Evolutionary conservation across 2,888 invertebrate genomes (phyloP).

Genomic region (Orthosia gracilis): DNA sequence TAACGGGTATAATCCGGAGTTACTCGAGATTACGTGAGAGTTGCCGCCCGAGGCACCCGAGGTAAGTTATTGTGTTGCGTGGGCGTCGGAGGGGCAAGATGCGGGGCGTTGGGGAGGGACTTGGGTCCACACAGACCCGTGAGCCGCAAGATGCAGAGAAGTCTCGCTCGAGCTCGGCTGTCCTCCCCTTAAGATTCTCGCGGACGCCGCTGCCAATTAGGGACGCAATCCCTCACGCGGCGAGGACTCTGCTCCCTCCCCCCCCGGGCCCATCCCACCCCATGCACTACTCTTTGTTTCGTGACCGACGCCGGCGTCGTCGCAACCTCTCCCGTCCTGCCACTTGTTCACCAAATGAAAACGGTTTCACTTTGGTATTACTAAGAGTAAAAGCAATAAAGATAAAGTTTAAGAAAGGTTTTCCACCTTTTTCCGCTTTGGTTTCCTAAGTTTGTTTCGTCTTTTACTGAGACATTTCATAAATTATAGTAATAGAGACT

Average conservation of each 20-base stretch:
- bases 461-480: slow-evolving; percentile 65
- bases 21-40: slow-evolving; percentile 89
- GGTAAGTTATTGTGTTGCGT: slow-evolving; percentile 88
- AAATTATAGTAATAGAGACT: slow-evolving; percentile 54
- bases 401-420: slow-evolving; percentile 81
- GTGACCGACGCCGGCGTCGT: slow-evolving; percentile 77
- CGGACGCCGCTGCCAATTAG: slow-evolving; percentile 91
- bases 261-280: slow-evolving; percentile 77
- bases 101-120: slow-evolving; percentile 40
- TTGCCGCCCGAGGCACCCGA: slow-evolving; percentile 85
- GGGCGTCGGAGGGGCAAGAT: slow-evolving; percentile 75
- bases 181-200: slow-evolving; percentile 91
- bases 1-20: slow-evolving; percentile 90
- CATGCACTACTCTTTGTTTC: slow-evolving; percentile 84
- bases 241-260: slow-evolving; percentile 72
- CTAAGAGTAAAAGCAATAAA: slow-evolving; percentile 81
- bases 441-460: slow-evolving; percentile 72
- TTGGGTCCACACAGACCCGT: slow-evolving; percentile 76
- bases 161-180: slow-evolving; percentile 85
- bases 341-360: slow-evolving; percentile 88
- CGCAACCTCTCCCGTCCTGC: slow-evolving; percentile 80
- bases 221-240: slow-evolving; percentile 91
- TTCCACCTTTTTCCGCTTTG: slow-evolving; percentile 78
- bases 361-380: slow-evolving; percentile 88
- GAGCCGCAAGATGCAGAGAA: slow-evolving; percentile 85